These are phyloP conservation scores for Stratiomys singularior DNA, from an alignment of 2,888 invertebrate species.

Conservation along the genomic window DNA sequence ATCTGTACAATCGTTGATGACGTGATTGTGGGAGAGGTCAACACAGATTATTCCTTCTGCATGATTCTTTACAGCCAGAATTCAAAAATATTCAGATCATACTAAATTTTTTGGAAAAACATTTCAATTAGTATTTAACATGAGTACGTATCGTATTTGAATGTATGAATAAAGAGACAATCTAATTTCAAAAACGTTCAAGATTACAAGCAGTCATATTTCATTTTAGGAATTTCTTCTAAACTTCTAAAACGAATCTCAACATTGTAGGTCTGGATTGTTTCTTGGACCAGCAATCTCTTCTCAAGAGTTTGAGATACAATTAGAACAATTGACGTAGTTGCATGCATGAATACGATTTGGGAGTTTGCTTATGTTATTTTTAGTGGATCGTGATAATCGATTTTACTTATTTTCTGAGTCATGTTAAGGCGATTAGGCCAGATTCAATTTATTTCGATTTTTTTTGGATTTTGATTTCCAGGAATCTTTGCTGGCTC, in stretches of 20 bases:
- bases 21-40: conserved; percentile 43
- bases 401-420: background rate
- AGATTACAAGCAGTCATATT: too few species aligned
- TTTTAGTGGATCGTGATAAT: background rate
- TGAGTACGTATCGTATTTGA: too few species aligned
- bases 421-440: background rate
- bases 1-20: conserved; percentile 28
- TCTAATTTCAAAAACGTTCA: too few species aligned
- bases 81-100: background rate
- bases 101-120: background rate
- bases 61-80: background rate
- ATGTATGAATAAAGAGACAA: too few species aligned
- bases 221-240: too few species aligned
- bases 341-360: background rate
- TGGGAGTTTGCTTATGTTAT: background rate
- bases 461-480: background rate
- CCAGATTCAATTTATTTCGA: background rate
- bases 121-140: too few species aligned
- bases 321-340: conserved; percentile 39
- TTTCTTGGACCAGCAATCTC: background rate
- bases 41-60: conserved; percentile 15
- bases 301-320: background rate
- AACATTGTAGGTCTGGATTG: background rate
- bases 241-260: too few species aligned
- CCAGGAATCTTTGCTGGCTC: too few species aligned